Evolutionary conservation across 2,797 vertebrate genomes (phyloP), one percentile per base, ranked within the genome.

Genomic region (Pseudopleuronectes americanus): DNA sequence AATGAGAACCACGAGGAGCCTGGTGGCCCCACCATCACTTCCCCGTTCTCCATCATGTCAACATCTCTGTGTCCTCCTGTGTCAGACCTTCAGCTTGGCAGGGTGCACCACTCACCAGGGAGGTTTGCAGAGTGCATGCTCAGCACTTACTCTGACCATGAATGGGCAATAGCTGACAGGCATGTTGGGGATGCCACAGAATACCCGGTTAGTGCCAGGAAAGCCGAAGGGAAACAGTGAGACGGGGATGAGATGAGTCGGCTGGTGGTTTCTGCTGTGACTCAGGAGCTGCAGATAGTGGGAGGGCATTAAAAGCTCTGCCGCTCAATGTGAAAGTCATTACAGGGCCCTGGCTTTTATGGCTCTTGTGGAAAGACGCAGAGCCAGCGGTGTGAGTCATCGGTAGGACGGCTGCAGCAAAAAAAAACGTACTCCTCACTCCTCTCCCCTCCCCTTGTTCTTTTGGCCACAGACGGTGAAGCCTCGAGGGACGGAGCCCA

Each of bases 351-450:
- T 66, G 74, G 83, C 76, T 87, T 92, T 92, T 90, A 89, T 70
- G 79, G 79, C 64, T 84, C 59, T 79, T 76, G 66, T 88, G 85
- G 87, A 92, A 91, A 94, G 83, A 89, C 45, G 64, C 77, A 74
- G 80, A 80, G 81, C 91, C 90, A 87, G 77, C 67, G 13, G 62
- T 22, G 67, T 93, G 92, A 92, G 88, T 94, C 91, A 93, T 79
- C 33, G 14, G 49, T 85, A 77, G 76, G 60, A 64, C 21, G 24
- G 38, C 81, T 80, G 51, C 68, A 70, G 74, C 83, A 77, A 78
- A 68, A 33, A 10, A 55, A 31, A 3, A 55, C 10, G 21, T 21
- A 59, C 26, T 24, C 73, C 24, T 73, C 57, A 4, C 49, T 57
- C 47, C 59, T 60, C 5, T 19, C 8, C 21, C 81, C 63, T 33